These are phyloP conservation scores for Coptodon bakossiorum DNA, from an alignment of 2,113 vertebrate genomes.

Conservation along the genomic window DNA sequence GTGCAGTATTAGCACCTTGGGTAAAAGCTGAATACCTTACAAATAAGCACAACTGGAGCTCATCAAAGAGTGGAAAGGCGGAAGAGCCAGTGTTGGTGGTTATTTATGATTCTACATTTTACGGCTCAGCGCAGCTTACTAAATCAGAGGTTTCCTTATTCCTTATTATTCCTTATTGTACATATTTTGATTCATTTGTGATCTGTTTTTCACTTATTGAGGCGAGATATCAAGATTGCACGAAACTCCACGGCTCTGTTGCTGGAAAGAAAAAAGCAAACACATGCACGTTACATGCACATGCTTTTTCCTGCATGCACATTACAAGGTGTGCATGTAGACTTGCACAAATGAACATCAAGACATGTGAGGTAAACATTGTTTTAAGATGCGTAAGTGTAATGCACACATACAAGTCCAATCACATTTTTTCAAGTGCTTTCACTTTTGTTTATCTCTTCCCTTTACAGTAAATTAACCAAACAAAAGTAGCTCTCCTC, in stretches of 20 bases:
- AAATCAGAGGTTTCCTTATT: neutral
- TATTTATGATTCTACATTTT: neutral
- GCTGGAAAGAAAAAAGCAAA: neutral
- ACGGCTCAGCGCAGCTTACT: neutral
- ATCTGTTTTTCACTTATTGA: neutral
- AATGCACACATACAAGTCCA: neutral
- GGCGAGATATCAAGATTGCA: neutral
- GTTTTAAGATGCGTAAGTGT: neutral
- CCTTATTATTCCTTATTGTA: neutral
- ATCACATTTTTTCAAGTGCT: neutral
- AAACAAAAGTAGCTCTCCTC: neutral
- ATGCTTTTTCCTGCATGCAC: neutral
- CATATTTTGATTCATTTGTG: neutral
- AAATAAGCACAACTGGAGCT: slow-evolving; percentile 1
- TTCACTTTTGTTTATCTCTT: neutral
- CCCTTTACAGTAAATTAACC: neutral
- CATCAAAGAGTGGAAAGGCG: neutral
- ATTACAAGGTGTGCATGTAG: slow-evolving; percentile 13
- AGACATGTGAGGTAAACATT: neutral
- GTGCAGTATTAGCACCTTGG: slow-evolving; percentile 6
- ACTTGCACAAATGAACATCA: slow-evolving; percentile 21
- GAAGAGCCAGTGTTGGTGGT: neutral
- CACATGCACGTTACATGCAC: neutral
- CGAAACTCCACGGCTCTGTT: neutral
- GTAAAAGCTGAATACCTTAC: neutral